Conservation (phyloP, 2,888 invertebrate genomes). For the Germaria angustata region DNA sequence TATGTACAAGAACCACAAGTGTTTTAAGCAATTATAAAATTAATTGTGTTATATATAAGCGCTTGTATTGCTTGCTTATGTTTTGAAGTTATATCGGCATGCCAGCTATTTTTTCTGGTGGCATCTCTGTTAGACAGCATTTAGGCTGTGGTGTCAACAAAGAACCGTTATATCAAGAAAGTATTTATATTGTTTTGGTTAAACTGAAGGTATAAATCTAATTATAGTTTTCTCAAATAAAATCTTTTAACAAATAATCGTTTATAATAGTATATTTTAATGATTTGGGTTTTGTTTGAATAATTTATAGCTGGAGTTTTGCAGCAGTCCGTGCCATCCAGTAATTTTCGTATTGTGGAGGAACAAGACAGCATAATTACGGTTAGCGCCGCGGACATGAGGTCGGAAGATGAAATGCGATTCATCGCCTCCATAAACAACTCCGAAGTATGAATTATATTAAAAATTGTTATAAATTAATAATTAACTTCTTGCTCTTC, state of each 20-base stretch:
- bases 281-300: neutral
- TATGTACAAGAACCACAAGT: no score
- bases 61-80: no score
- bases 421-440: slow-evolving; percentile 67
- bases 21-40: no score
- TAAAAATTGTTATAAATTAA: neutral
- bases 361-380: slow-evolving; percentile 73
- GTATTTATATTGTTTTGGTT: slow-evolving; percentile 21
- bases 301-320: neutral
- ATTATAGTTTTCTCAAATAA: neutral
- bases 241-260: neutral
- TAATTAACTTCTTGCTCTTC: neutral
- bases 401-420: slow-evolving; percentile 70
- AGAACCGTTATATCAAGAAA: slow-evolving; percentile 61
- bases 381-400: slow-evolving; percentile 69
- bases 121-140: neutral
- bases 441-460: slow-evolving; percentile 27
- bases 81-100: no score
- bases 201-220: neutral
- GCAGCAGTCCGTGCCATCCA: neutral
- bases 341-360: slow-evolving; percentile 68
- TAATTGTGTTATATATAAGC: no score
- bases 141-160: slow-evolving; percentile 34
- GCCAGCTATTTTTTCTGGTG: slow-evolving; percentile 27
- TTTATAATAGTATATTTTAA: neutral